phyloP scores from a whole-genome alignment of 1,140 invertebrate genomes.

The Akabosia matsudoensis region DNA sequence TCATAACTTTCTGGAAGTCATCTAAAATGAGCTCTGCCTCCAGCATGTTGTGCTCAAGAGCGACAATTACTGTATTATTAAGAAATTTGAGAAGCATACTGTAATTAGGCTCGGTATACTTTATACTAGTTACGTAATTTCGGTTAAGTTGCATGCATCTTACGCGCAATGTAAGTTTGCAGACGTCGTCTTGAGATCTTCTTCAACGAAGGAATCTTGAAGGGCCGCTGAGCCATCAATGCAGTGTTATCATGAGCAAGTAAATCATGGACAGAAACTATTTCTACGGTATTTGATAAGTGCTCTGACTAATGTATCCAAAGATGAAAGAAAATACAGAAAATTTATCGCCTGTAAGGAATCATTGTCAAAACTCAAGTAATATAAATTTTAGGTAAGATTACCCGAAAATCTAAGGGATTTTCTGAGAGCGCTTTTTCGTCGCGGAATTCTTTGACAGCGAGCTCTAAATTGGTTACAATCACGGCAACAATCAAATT shows the following conservation, averaged over 20 bases:
- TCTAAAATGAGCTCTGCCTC: constrained; percentile 31
- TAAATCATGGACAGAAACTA: not conserved
- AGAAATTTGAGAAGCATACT: not conserved
- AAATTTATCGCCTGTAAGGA: not conserved
- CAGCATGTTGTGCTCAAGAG: constrained; percentile 42
- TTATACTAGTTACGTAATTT: not conserved
- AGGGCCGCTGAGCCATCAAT: constrained; percentile 31
- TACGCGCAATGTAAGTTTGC: constrained; percentile 37
- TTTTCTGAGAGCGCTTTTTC: constrained; percentile 32
- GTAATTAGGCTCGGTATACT: not conserved
- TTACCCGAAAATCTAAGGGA: constrained; percentile 31
- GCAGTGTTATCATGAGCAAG: constrained; percentile 24
- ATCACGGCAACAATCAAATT: constrained; percentile 49
- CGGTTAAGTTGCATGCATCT: not conserved
- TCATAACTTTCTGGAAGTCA: constrained; percentile 38
- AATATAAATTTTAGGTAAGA: constrained; percentile 1
- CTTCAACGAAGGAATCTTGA: constrained; percentile 33
- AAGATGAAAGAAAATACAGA: not conserved
- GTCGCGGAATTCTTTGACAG: constrained; percentile 33
- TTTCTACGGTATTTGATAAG: not conserved
- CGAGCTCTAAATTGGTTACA: constrained; percentile 47
- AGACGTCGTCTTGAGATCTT: constrained; percentile 27
- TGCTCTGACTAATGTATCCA: not conserved
- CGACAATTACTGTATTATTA: constrained; percentile 33
- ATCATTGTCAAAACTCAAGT: not conserved